Base-by-base conservation (phyloP, 1,140 invertebrate genomes). In the Cotesia typhae region DNA sequence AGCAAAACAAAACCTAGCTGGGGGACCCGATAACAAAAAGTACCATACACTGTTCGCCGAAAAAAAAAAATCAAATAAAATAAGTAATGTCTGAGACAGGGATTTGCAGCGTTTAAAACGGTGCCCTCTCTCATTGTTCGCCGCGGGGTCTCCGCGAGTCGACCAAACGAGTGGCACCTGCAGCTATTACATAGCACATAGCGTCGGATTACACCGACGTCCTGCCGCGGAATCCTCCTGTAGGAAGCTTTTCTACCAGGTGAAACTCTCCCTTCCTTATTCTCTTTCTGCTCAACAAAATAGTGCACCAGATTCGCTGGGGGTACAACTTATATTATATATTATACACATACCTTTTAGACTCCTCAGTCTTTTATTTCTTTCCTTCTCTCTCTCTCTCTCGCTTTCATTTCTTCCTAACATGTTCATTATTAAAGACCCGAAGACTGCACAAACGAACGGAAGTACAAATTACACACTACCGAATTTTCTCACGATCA, bases 401-500 rank as follows among this genome's bases (percentile, higher is more conserved):
- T 59, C 9, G 7, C 57, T 59, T 59, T 20, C 20, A 28, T 59
- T 20, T 9, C 9, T 59, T 59, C 9, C 10, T 67, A 53, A 47
- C 37, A 65, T 51, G 4, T 67, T 73, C 74, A 51, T 71, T 57
- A 57, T 66, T 75, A 68, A 74, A 57, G 55, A 59, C 63, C 61
- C 66, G 71, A 73, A 79, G 6, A 47, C 41, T 82, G 81, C 28
- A 28, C 28, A 28, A 28, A 28, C 78, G 81, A 84, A 83, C 83
- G 83, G 83, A 84, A 84, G 83, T 83, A 74, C 77, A 82, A 84
- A 84, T 84, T 84, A 83, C 73, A 79, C 76, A 74, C 75, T 70
- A 37, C 61, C 72, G 70, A 80, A 77, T 83, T 80, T 84, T 84
- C 83, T 84, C 83, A 84, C 83, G 83, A 83, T 83, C 76, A 70